Conservation (phyloP, 2,797 vertebrate species). For the Chelonia mydas region DNA sequence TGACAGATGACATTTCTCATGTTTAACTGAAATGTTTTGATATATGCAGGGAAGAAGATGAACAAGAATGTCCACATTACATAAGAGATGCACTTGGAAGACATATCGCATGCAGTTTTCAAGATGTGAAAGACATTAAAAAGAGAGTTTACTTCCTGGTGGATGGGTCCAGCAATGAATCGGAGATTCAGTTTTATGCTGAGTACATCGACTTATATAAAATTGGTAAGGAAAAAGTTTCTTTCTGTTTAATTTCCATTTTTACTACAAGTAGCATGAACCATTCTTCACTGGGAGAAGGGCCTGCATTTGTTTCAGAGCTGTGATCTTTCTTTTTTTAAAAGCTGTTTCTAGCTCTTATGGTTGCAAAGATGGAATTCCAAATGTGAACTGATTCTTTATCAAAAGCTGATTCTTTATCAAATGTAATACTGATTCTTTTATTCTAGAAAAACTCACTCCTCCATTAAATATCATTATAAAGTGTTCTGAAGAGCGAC, state of each 20-base stretch:
- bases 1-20: not conserved
- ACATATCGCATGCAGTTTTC: slow-evolving; percentile 47
- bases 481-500: not conserved
- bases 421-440: not conserved
- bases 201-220: accelerated
- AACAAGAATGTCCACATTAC: slow-evolving; percentile 50
- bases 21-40: not conserved
- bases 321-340: not conserved
- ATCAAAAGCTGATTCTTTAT: not conserved
- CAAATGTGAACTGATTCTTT: not conserved
- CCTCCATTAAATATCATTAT: slow-evolving; percentile 61
- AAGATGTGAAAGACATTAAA: accelerated
- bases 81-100: not conserved
- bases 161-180: not conserved
- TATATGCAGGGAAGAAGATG: accelerated
- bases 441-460: slow-evolving; percentile 54
- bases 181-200: slow-evolving; percentile 7
- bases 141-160: not conserved
- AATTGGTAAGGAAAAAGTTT: slow-evolving; percentile 50
- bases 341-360: not conserved
- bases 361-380: not conserved
- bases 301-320: not conserved
- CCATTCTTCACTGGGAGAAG: not conserved
- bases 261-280: not conserved
- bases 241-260: not conserved